These are phyloP conservation scores for Drosophila neotestacea DNA, from an alignment of 2,888 invertebrate genomes.

Conservation along the genomic window DNA sequence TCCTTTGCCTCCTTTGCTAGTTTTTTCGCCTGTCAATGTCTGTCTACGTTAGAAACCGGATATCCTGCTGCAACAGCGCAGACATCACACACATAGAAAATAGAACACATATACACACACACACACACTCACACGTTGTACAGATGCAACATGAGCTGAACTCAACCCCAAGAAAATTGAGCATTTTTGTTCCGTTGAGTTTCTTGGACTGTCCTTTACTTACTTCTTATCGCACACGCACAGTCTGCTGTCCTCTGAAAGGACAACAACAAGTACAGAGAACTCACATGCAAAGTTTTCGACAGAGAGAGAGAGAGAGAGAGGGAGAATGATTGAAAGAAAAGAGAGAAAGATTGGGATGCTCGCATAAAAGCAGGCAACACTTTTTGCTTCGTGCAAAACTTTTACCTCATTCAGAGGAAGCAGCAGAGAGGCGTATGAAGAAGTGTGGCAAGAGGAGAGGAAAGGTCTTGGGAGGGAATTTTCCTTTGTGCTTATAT, in stretches of 20 bases:
- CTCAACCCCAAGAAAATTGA: slow-evolving; percentile 35
- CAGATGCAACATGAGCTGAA: slow-evolving; percentile 51
- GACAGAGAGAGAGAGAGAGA: slow-evolving; percentile 1
- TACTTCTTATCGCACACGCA: slow-evolving; percentile 69
- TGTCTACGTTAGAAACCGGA: slow-evolving; percentile 73
- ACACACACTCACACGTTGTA: neutral
- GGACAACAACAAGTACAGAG: slow-evolving; percentile 15
- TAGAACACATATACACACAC: slow-evolving; percentile 1
- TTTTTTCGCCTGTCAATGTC: slow-evolving; percentile 17
- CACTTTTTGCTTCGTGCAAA: slow-evolving; percentile 49
- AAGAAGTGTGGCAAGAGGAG: neutral
- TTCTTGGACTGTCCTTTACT: slow-evolving; percentile 31
- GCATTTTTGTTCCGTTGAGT: neutral
- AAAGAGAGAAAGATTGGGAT: neutral
- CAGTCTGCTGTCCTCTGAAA: slow-evolving; percentile 52
- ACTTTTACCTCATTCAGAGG: slow-evolving; percentile 64
- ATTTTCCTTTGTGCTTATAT: slow-evolving; percentile 46
- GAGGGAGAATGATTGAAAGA: neutral
- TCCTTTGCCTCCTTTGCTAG: slow-evolving; percentile 1
- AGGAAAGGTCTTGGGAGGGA: neutral
- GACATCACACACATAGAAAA: slow-evolving; percentile 50
- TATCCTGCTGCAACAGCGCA: slow-evolving; percentile 69
- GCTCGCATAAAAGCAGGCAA: slow-evolving; percentile 48
- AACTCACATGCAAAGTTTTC: slow-evolving; percentile 75
- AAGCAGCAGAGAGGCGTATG: neutral